Evolutionary conservation across 2,888 invertebrate genomes (phyloP), one percentile per base, ranked within the genome.

Genomic region (Liopterus haemorrhoidalis): DNA sequence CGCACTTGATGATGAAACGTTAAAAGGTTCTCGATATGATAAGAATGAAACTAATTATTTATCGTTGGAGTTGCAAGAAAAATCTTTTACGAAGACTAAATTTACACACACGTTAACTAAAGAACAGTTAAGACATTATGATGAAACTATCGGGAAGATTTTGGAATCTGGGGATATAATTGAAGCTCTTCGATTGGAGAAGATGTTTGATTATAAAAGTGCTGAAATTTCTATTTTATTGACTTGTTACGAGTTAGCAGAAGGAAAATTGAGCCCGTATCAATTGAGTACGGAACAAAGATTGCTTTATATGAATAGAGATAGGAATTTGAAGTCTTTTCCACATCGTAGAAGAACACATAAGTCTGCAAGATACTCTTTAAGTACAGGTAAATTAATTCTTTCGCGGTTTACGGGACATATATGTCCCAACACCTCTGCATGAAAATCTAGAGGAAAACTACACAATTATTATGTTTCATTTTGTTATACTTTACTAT

Each of bases 231-330:
- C 78, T 57, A 72, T 79, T 27, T 59, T 82, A 32, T 71, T 78
- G 60, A 70, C 81, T 2, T 81, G 80, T 51, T 66, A 78, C 52
- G 74, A 72, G 57, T 60, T 83, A 40, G 82, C 81, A 0, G 82
- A 83, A 61, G 78, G 78, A 2, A 68, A 73, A 3, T 68, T 76
- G 24, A 69, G 72, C 25, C 81, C 81, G 0, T 74, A 77, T 55
- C 75, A 81, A 46, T 62, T 86, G 53, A 79, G 78, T 2, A 70
- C 73, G 33, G 79, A 83, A 57, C 75, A 85, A 58, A 73, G 79
- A 38, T 66, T 76, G 42, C 67, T 83, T 31, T 54, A 31, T 38
- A 22, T 78, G 5, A 61, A 60, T 15, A 69, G 68, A 38, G 64
- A 67, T 4, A 64, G 66, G 19, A 68, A 67, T 50, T 64, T 64